Evolutionary conservation across 2,113 vertebrate species (phyloP).

Genomic region (Mormyrus iriodes): DNA sequence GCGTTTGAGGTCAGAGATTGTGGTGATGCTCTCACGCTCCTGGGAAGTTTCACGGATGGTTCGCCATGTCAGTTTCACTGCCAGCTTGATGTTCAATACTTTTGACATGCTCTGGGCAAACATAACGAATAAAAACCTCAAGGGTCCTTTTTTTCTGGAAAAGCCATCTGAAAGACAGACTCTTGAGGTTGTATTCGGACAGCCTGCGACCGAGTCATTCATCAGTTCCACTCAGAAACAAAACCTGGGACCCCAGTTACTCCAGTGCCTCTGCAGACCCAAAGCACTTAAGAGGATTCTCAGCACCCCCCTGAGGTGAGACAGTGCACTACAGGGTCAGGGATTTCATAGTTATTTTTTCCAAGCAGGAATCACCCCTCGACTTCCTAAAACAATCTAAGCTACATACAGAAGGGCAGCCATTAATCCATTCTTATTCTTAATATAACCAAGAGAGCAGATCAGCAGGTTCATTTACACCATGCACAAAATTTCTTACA

Average conservation of each 20-base stretch:
- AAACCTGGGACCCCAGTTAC: conserved; percentile 7
- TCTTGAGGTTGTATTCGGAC: neutral
- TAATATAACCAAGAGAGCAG: neutral
- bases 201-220: neutral
- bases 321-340: neutral
- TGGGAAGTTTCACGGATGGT: neutral
- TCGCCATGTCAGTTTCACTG: conserved; percentile 7
- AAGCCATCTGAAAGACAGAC: neutral
- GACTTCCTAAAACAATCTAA: neutral
- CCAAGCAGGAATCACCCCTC: neutral
- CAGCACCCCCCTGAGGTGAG: neutral
- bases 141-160: neutral
- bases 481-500: neutral
- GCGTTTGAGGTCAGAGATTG: neutral
- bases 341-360: neutral
- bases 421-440: neutral
- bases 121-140: neutral
- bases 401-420: neutral
- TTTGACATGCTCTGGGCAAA: neutral
- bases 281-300: neutral
- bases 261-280: neutral
- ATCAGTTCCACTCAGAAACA: neutral
- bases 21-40: neutral
- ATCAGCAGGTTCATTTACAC: neutral
- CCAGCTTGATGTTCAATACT: neutral